Evolutionary conservation across 2,113 vertebrate species (phyloP), one percentile per base, ranked within the genome.

Genomic region (Caloenas nicobarica): DNA sequence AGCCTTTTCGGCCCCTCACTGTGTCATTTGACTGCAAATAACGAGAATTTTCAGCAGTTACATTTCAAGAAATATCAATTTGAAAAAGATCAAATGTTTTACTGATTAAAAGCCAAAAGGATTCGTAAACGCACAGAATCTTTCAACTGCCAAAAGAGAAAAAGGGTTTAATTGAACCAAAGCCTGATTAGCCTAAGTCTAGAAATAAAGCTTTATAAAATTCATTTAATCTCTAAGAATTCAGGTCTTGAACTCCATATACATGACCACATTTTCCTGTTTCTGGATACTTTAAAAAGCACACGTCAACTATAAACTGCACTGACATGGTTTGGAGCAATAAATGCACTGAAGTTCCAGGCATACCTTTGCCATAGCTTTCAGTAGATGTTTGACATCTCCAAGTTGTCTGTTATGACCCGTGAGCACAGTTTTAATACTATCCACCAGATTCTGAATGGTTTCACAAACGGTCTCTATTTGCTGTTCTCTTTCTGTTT

Each of bases 361-460:
- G 26, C 48, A 51, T 98, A 99, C 99, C 99, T 99, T 99, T 48
- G 99, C 99, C 99, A 99, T 99, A 91, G 99, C 99, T 95, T 99
- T 99, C 62, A 99, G 98, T 28, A 99, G 98, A 97, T 99, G 99
- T 86, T 99, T 99, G 86, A 99, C 99, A 54, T 99, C 99, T 29
- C 98, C 99, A 77, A 99, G 98, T 23, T 99, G 99, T 28, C 99
- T 98, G 96, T 99, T 99, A 98, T 99, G 99, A 91, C 97, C 98
- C 1, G 99, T 99, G 54, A 99, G 98, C 85, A 98, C 99, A 51
- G 98, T 99, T 97, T 99, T 99, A 93, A 99, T 99, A 94, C 97
- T 98, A 98, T 99, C 99, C 13, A 99, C 99, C 93, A 99, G 97
- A 71, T 99, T 98, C 97, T 99, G 99, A 93, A 99, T 98, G 6